Percentiles rank a stretch among this genome's conserved stretches.
Evolutionary conservation across 1,140 invertebrate species (phyloP).

Genomic region (Drosophila suzukii): DNA sequence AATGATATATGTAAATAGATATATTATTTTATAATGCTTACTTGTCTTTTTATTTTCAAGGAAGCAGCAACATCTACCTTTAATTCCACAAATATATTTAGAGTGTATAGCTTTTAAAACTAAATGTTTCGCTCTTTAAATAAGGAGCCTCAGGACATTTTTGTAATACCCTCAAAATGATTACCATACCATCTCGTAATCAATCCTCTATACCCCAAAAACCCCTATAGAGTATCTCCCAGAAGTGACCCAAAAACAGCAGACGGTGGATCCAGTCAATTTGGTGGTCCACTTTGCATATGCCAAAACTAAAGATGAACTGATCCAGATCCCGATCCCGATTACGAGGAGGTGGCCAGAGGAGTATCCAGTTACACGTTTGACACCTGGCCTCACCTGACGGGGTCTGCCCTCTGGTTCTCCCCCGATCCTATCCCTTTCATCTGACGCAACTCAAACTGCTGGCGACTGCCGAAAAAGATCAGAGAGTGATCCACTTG

Average conservation of each 20-base stretch:
- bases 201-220: neutral
- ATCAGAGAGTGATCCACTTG: conserved; percentile 52
- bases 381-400: conserved; percentile 65
- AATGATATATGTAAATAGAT: too few relatives aligned
- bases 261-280: conserved; percentile 44
- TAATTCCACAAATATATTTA: too few relatives aligned
- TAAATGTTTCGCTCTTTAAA: too few relatives aligned
- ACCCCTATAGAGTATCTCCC: conserved; percentile 1
- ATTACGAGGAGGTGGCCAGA: conserved; percentile 1
- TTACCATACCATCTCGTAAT: neutral
- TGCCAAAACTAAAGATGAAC: conserved; percentile 17
- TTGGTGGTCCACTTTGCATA: conserved; percentile 72
- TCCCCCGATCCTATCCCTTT: neutral
- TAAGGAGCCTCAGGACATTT: too few relatives aligned
- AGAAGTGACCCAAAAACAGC: conserved; percentile 42
- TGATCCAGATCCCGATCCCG: conserved; percentile 1
- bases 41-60: too few relatives aligned
- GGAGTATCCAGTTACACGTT: conserved; percentile 62
- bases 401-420: neutral
- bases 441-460: conserved; percentile 9
- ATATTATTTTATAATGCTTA: too few relatives aligned
- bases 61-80: too few relatives aligned
- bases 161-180: too few relatives aligned
- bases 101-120: too few relatives aligned
- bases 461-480: conserved; percentile 64